These are phyloP conservation scores for Caenorhabditis sp. DNA, from an alignment of 2,888 invertebrate species.

Conservation along the genomic window DNA sequence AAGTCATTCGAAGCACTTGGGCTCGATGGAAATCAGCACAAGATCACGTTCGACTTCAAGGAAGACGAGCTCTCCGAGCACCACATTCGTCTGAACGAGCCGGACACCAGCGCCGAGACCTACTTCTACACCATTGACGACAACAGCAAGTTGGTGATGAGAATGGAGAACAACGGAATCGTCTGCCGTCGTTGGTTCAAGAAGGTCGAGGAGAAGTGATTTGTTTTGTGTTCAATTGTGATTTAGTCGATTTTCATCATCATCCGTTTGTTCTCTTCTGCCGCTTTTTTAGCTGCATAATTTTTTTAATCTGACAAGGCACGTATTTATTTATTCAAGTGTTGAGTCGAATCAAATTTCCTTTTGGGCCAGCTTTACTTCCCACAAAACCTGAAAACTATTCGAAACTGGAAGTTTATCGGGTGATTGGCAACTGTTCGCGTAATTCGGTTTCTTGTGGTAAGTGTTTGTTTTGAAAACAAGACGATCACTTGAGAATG, in stretches of 20 bases:
- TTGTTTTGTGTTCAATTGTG: neutral
- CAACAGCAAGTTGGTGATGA: constrained; percentile 78
- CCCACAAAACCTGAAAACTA: neutral
- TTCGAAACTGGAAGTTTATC: neutral
- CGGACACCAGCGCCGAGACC: constrained; percentile 78
- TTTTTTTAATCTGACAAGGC: too few species aligned
- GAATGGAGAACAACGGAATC: constrained; percentile 78
- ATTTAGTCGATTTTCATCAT: neutral
- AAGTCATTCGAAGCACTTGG: constrained; percentile 79
- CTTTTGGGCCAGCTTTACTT: neutral
- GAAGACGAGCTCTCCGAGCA: constrained; percentile 75
- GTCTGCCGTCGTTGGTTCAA: constrained; percentile 81
- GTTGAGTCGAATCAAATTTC: neutral
- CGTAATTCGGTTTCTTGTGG: neutral
- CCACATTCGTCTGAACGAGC: constrained; percentile 79
- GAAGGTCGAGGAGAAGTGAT: constrained; percentile 60
- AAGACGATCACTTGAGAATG: too few species aligned
- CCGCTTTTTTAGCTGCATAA: neutral
- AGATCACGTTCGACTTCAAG: constrained; percentile 79
- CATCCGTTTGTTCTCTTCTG: neutral
- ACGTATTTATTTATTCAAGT: too few species aligned
- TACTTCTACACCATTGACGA: constrained; percentile 80
- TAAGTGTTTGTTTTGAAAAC: too few species aligned
- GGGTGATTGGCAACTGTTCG: too few species aligned
- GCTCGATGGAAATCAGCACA: constrained; percentile 78